Conservation (phyloP, 2,888 invertebrate genomes). For the Physocephala rufipes region DNA sequence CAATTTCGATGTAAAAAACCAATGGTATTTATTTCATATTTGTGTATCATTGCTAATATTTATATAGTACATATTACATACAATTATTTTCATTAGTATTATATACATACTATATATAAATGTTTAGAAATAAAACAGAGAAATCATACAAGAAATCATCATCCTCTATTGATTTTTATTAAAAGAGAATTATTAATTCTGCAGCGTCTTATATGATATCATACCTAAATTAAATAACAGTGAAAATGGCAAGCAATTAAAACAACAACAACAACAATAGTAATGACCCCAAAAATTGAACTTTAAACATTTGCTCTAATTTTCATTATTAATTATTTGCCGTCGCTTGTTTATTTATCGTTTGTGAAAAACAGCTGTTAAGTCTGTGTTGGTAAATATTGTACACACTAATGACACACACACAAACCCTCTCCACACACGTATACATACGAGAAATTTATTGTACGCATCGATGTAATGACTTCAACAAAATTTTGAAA, state of each 20-base stretch:
- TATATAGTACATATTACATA: too few relatives aligned
- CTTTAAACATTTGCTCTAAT: slow-evolving; percentile 4
- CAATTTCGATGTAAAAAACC: too few relatives aligned
- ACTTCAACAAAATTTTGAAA: too few relatives aligned
- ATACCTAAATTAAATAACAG: not conserved
- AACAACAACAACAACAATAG: not conserved
- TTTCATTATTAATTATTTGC: not conserved
- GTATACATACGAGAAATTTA: not conserved
- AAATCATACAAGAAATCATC: too few relatives aligned
- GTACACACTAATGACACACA: not conserved
- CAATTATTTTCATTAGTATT: too few relatives aligned
- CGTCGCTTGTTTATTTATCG: not conserved
- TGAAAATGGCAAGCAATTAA: not conserved
- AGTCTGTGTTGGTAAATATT: not conserved
- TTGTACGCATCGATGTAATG: not conserved
- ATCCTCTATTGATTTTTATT: too few relatives aligned
- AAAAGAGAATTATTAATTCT: too few relatives aligned
- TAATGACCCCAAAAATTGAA: not conserved
- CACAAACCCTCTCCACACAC: not conserved
- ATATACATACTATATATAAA: too few relatives aligned
- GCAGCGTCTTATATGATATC: not conserved
- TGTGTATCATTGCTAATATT: too few relatives aligned
- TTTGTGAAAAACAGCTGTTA: not conserved
- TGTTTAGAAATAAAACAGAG: too few relatives aligned
- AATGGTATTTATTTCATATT: too few relatives aligned